Percentiles rank a stretch among this genome's conserved stretches.
These are phyloP conservation scores for Agonopterix subpropinquella DNA, from an alignment of 2,888 invertebrate genomes.

Conservation along the genomic window DNA sequence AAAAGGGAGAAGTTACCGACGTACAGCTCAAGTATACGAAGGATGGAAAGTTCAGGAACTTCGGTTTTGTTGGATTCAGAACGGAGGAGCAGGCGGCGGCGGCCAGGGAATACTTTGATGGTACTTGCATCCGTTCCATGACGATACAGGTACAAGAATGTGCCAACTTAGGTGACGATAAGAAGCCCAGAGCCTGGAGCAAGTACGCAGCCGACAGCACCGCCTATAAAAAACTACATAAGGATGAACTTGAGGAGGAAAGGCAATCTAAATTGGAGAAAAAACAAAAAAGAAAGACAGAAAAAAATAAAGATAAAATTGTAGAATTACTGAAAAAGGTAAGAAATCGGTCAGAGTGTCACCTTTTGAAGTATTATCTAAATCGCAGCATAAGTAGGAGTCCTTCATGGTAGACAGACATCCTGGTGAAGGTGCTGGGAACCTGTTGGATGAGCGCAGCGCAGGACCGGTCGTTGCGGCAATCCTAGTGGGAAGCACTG, in stretches of 20 bases:
- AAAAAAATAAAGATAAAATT: slow-evolving; percentile 72
- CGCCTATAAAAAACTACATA: slow-evolving; percentile 74
- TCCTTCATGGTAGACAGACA: too few species aligned
- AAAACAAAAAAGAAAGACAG: slow-evolving; percentile 33
- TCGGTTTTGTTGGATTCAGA: slow-evolving; percentile 95
- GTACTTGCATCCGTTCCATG: slow-evolving; percentile 88
- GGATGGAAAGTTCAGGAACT: slow-evolving; percentile 93
- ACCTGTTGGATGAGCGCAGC: too few species aligned
- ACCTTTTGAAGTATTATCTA: too few species aligned
- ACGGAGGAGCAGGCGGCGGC: slow-evolving; percentile 84
- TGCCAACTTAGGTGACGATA: slow-evolving; percentile 78
- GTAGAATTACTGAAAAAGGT: slow-evolving; percentile 82
- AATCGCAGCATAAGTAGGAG: too few species aligned
- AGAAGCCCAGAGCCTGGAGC: slow-evolving; percentile 94
- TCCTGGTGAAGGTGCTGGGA: too few species aligned
- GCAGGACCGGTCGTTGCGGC: too few species aligned
- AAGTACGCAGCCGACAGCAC: slow-evolving; percentile 90
- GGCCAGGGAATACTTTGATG: slow-evolving; percentile 88
- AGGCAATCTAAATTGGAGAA: slow-evolving; percentile 17
- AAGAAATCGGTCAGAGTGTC: slow-evolving; percentile 9
- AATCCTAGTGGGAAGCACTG: too few species aligned
- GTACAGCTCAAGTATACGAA: slow-evolving; percentile 94
- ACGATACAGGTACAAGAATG: slow-evolving; percentile 87
- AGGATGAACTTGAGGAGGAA: slow-evolving; percentile 48
- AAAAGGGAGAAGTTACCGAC: slow-evolving; percentile 93